Evolutionary conservation across 2,113 vertebrate species (phyloP).

Genomic region (Copsychus sechellarum): DNA sequence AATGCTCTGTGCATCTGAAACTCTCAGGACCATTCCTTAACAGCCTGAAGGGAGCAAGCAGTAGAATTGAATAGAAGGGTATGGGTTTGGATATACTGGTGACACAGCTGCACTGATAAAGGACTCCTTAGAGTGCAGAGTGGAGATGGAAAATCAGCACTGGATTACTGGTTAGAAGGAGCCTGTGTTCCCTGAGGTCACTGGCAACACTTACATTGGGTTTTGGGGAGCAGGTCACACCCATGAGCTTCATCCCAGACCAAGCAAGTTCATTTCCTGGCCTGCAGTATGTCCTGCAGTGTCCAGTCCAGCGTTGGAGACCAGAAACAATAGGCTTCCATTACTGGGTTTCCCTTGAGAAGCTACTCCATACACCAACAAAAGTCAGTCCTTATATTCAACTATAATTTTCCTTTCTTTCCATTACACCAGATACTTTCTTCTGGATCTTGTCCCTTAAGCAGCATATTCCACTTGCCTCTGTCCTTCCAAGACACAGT

Average conservation of each 20-base stretch:
- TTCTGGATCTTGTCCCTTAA: not conserved
- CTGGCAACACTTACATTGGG: not conserved
- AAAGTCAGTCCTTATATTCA: not conserved
- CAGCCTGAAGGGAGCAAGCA: not conserved
- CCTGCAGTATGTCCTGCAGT: not conserved
- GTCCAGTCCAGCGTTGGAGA: not conserved
- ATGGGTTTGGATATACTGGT: not conserved
- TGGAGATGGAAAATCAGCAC: not conserved
- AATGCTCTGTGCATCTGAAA: not conserved
- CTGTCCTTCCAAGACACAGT: not conserved
- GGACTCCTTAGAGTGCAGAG: not conserved
- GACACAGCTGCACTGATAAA: not conserved
- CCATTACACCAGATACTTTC: not conserved
- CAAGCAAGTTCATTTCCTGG: not conserved
- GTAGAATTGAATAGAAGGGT: not conserved
- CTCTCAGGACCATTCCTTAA: not conserved
- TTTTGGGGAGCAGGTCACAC: not conserved
- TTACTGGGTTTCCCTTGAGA: not conserved
- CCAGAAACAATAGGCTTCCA: not conserved
- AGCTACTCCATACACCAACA: not conserved
- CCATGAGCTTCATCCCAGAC: not conserved
- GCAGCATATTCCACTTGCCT: not conserved
- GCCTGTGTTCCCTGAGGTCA: not conserved
- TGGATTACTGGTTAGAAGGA: not conserved
- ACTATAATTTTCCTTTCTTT: constrained; percentile 12